phyloP scores from a whole-genome alignment of 2,888 invertebrate species.

The Pyrochroa serraticornis region DNA sequence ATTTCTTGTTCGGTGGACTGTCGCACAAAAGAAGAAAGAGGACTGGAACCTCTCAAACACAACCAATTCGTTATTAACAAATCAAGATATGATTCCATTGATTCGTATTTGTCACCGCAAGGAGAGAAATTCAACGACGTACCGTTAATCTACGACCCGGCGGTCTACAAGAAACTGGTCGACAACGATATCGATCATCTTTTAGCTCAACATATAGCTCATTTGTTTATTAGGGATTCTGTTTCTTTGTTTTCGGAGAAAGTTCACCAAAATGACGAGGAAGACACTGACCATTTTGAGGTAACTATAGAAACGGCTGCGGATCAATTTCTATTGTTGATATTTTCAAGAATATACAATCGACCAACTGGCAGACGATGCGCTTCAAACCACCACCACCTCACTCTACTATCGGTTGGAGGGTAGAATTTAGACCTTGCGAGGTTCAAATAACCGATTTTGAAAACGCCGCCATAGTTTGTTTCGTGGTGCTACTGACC shows the following conservation, averaged over 20 bases:
- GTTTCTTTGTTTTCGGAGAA: constrained; percentile 95
- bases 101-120: constrained; percentile 91
- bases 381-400: constrained; percentile 98
- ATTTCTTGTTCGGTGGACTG: constrained; percentile 97
- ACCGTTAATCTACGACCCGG: constrained; percentile 82
- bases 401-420: constrained; percentile 96
- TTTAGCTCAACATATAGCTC: constrained; percentile 94
- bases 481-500: constrained; percentile 96
- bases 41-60: constrained; percentile 71
- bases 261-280: constrained; percentile 88
- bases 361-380: constrained; percentile 99
- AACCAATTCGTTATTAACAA: constrained; percentile 87
- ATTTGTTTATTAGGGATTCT: constrained; percentile 96
- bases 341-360: constrained; percentile 87
- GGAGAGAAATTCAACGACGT: constrained; percentile 95
- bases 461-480: constrained; percentile 98
- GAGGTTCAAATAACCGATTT: constrained; percentile 99
- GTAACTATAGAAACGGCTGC: constrained; percentile 65
- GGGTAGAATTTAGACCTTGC: constrained; percentile 99
- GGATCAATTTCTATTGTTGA: constrained; percentile 3
- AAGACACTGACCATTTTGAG: constrained; percentile 98
- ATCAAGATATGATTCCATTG: constrained; percentile 97
- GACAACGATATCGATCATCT: constrained; percentile 92
- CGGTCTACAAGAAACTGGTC: constrained; percentile 80
- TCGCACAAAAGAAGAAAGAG: constrained; percentile 90